These are phyloP conservation scores for Pachypanchax playfairii DNA, from an alignment of 2,113 vertebrate species.

Conservation along the genomic window DNA sequence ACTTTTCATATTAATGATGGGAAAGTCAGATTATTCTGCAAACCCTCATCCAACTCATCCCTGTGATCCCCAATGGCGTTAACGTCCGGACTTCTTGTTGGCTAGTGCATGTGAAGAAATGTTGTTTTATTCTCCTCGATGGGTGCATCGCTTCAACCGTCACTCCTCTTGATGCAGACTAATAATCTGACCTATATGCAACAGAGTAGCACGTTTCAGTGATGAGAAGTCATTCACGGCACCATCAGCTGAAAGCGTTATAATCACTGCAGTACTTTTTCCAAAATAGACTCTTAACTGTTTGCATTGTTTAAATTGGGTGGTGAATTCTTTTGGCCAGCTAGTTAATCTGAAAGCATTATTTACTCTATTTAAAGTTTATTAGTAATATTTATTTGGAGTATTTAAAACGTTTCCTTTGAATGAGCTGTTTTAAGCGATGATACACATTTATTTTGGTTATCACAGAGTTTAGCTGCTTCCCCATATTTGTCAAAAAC, in stretches of 20 bases:
- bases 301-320: too few species aligned
- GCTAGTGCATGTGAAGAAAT: not conserved
- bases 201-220: too few species aligned
- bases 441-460: too few species aligned
- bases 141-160: not conserved
- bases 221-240: too few species aligned
- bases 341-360: not conserved
- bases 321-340: too few species aligned
- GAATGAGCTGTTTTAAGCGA: not conserved
- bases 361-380: not conserved
- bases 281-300: not conserved
- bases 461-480: not conserved
- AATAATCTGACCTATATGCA: too few species aligned
- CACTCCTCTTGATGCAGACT: not conserved
- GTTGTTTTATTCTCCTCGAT: not conserved
- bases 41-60: not conserved
- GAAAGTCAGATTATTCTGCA: not conserved
- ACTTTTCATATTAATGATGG: not conserved
- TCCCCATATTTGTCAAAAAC: constrained; percentile 10
- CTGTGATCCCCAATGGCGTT: not conserved
- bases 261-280: not conserved
- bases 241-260: not conserved
- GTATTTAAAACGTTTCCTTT: not conserved
- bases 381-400: not conserved
- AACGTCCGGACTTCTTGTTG: not conserved